phyloP scores from a whole-genome alignment of 2,888 invertebrate species.

The Idaea biselata region DNA sequence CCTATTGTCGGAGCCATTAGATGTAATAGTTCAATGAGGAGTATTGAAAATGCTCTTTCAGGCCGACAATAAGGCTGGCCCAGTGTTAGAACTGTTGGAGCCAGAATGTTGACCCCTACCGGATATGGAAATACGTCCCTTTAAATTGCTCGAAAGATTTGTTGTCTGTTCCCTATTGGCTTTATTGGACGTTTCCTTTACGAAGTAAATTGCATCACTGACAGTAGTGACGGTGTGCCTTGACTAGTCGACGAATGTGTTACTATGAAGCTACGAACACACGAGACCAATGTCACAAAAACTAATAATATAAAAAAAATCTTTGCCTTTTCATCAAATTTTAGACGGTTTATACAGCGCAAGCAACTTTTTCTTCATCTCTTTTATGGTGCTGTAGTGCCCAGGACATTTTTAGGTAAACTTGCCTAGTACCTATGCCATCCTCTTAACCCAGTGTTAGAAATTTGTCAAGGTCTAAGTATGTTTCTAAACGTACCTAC shows the following conservation, averaged over 20 bases:
- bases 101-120: constrained; percentile 66
- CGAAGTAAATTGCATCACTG: constrained; percentile 40
- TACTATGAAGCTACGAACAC: not conserved
- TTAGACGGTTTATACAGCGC: too few species aligned
- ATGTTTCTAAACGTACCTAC: too few species aligned
- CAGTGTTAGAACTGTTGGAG: constrained; percentile 47
- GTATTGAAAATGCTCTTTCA: constrained; percentile 73
- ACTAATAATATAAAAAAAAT: not conserved
- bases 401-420: too few species aligned
- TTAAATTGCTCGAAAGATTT: constrained; percentile 66
- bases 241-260: constrained; percentile 1
- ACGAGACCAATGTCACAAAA: not conserved
- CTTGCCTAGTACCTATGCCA: too few species aligned
- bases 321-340: not conserved
- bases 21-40: constrained; percentile 72
- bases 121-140: constrained; percentile 73
- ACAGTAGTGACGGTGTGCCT: constrained; percentile 1
- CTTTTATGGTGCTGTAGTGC: too few species aligned
- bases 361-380: too few species aligned
- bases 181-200: constrained; percentile 61
- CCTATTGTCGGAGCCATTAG: constrained; percentile 75
- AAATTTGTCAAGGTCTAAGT: too few species aligned
- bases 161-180: constrained; percentile 49
- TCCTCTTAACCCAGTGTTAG: too few species aligned
- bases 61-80: constrained; percentile 62